phyloP scores from a whole-genome alignment of 2,797 vertebrate genomes.

The Myotis planiceps region DNA sequence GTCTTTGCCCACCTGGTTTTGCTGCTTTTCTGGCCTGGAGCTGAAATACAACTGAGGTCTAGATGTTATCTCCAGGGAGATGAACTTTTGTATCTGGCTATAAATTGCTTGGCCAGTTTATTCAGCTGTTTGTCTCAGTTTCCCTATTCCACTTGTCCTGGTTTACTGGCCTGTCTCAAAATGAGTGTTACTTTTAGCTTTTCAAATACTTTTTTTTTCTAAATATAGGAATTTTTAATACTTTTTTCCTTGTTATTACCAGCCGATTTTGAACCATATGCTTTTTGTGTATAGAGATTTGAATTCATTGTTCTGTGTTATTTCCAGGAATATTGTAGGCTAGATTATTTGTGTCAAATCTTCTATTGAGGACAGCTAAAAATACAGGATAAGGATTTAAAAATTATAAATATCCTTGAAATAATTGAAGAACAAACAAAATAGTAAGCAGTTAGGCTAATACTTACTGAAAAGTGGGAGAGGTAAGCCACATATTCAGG shows the following conservation, averaged over 20 bases:
- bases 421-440: not conserved
- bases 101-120: not conserved
- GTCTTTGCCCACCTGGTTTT: not conserved
- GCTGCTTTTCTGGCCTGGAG: not conserved
- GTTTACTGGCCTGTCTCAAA: not conserved
- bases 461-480: not conserved
- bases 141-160: not conserved
- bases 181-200: slow-evolving; percentile 19
- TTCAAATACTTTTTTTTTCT: not conserved
- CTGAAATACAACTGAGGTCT: not conserved
- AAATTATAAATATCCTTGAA: not conserved
- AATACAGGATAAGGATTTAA: not conserved
- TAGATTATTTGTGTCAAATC: slow-evolving; percentile 33
- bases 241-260: not conserved
- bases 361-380: not conserved
- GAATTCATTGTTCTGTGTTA: slow-evolving; percentile 35
- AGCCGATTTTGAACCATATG: not conserved
- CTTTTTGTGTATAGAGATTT: slow-evolving; percentile 32
- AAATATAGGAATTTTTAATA: not conserved
- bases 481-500: not conserved
- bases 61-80: not conserved
- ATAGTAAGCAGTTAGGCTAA: not conserved
- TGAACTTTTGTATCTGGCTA: not conserved
- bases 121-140: not conserved
- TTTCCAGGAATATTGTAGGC: not conserved